These are phyloP conservation scores for Agrochola macilenta DNA, from an alignment of 2,888 invertebrate genomes.

Conservation along the genomic window DNA sequence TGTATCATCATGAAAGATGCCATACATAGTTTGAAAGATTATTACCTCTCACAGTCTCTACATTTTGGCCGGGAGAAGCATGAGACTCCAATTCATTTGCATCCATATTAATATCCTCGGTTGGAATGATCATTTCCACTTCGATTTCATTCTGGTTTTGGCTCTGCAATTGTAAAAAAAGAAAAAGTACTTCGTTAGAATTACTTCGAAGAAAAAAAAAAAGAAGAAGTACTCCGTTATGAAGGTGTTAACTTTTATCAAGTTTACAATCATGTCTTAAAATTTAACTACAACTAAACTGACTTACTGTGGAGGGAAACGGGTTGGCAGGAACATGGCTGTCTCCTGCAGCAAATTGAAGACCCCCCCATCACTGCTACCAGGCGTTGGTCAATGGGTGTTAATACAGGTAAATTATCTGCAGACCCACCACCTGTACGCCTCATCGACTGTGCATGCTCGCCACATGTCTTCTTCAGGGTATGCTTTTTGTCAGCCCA, in stretches of 20 bases:
- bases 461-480: too few species aligned
- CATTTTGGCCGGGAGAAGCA: neutral
- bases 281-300: neutral
- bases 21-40: neutral
- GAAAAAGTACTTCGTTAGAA: neutral
- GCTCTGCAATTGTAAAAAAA: neutral
- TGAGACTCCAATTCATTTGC: neutral
- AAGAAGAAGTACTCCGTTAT: neutral
- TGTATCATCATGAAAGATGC: too few species aligned
- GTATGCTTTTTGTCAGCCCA: too few species aligned
- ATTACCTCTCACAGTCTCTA: neutral
- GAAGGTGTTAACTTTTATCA: too few species aligned
- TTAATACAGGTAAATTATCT: neutral
- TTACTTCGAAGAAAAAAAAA: too few species aligned
- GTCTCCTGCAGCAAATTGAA: slow-evolving; percentile 12
- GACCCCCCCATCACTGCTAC: slow-evolving; percentile 7
- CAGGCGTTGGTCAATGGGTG: slow-evolving; percentile 9
- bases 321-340: slow-evolving; percentile 17
- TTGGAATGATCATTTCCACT: neutral
- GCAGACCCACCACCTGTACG: too few species aligned
- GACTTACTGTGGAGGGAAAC: slow-evolving; percentile 6
- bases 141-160: neutral
- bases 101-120: neutral
- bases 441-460: too few species aligned
- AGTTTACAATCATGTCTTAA: neutral